Conservation (phyloP, 2,797 vertebrate species). For the Borostomias antarcticus region DNA sequence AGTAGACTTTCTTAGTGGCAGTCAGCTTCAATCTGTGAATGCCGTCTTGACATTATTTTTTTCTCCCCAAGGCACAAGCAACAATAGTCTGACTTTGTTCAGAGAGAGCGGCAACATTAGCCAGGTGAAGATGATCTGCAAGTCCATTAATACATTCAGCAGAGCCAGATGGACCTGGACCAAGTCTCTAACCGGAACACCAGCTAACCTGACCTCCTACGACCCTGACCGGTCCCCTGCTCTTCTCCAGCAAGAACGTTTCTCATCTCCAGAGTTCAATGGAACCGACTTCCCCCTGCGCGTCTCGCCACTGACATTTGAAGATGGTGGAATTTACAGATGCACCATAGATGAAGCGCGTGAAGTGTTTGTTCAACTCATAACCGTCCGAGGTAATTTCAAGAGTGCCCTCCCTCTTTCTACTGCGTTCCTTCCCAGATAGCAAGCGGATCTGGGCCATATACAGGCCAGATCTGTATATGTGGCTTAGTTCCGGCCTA, state of each 20-base stretch:
- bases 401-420: too few species aligned
- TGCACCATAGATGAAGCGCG: background rate
- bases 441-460: too few species aligned
- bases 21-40: too few species aligned
- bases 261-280: conserved; percentile 15
- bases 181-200: background rate
- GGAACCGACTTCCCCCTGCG: conserved; percentile 27
- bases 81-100: conserved; percentile 19
- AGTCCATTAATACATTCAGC: accelerated
- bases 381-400: conserved; percentile 32
- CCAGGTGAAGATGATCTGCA: conserved; percentile 28
- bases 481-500: too few species aligned
- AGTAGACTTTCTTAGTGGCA: too few species aligned
- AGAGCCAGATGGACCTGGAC: conserved; percentile 13
- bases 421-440: too few species aligned
- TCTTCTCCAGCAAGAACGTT: background rate
- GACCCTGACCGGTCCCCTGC: background rate
- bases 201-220: background rate
- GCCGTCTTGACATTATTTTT: background rate
- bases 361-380: conserved; percentile 1
- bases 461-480: too few species aligned
- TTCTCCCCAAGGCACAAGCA: background rate
- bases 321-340: conserved; percentile 24
- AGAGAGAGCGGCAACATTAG: conserved; percentile 27
- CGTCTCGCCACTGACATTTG: conserved; percentile 41